Percentiles rank a stretch among this genome's conserved stretches.
Conservation (phyloP, 2,797 vertebrate genomes). For the Acanthurus leucopareius region DNA sequence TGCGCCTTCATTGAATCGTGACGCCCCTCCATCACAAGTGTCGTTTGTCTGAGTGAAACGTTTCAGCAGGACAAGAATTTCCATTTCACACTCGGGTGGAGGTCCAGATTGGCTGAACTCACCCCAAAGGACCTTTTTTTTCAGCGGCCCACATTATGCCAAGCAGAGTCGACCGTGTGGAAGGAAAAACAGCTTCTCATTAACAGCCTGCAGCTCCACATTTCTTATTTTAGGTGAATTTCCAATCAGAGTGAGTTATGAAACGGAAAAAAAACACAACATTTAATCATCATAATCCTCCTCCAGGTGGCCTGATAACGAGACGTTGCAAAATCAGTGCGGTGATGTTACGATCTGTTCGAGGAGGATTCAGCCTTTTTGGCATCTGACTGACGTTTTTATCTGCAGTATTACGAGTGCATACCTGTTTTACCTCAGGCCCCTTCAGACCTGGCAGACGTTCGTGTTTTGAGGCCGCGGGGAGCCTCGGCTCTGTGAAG, state of each 20-base stretch:
- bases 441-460: neutral
- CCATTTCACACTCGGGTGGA: conserved; percentile 69
- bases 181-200: conserved; percentile 27
- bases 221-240: conserved; percentile 1
- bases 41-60: conserved; percentile 49
- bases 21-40: conserved; percentile 9
- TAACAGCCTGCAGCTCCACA: neutral
- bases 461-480: conserved; percentile 9
- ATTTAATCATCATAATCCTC: conserved; percentile 18
- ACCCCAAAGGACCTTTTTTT: conserved; percentile 18
- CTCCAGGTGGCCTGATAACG: conserved; percentile 9
- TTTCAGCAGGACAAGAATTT: conserved; percentile 54
- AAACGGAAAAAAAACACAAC: neutral
- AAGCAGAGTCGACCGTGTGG: conserved; percentile 41
- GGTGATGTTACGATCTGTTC: neutral
- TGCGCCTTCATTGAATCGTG: neutral
- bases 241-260: conserved; percentile 7
- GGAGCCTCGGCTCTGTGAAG: conserved; percentile 7
- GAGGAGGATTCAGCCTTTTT: neutral
- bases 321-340: conserved; percentile 8
- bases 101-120: conserved; percentile 58
- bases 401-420: neutral
- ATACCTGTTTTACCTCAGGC: neutral
- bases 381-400: neutral
- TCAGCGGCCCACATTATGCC: conserved; percentile 48